Evolutionary conservation across 2,797 vertebrate genomes (phyloP).

Genomic region (Sebastes oblongus): DNA sequence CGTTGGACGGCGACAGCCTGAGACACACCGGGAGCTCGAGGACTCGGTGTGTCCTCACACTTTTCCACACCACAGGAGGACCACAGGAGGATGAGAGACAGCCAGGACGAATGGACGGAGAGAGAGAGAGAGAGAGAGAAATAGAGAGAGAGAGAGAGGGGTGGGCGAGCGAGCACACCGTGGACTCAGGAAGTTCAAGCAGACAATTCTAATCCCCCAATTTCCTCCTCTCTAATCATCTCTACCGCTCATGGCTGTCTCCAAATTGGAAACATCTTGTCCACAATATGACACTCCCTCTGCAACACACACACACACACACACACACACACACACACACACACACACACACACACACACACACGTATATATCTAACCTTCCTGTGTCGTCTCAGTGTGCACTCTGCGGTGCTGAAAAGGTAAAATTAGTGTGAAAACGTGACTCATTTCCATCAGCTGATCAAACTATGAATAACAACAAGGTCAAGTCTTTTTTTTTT

Average conservation of each 20-base stretch:
- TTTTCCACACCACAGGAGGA: conserved; percentile 23
- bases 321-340: too few species aligned
- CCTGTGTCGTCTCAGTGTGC: conserved; percentile 5
- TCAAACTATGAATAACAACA: background rate
- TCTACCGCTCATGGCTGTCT: conserved; percentile 85
- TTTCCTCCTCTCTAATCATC: conserved; percentile 99
- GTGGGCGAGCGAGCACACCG: conserved; percentile 63
- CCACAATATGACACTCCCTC: conserved; percentile 65
- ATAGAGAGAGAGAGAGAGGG: background rate
- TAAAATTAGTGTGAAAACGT: conserved; percentile 32
- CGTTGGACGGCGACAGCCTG: conserved; percentile 40
- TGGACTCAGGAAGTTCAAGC: conserved; percentile 94
- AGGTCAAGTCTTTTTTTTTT: background rate
- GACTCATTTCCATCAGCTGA: conserved; percentile 41
- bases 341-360: background rate
- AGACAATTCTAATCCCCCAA: conserved; percentile 99
- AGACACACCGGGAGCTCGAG: conserved; percentile 36
- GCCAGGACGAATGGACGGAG: conserved; percentile 16
- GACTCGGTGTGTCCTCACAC: conserved; percentile 42
- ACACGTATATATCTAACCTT: background rate
- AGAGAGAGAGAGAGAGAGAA: background rate
- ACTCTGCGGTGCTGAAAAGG: conserved; percentile 36
- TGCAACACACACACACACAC: conserved; percentile 32
- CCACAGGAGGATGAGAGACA: conserved; percentile 18
- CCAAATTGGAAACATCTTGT: conserved; percentile 95